Evolutionary conservation across 2,113 vertebrate genomes (phyloP).

Genomic region (Zosterops pallidus): DNA sequence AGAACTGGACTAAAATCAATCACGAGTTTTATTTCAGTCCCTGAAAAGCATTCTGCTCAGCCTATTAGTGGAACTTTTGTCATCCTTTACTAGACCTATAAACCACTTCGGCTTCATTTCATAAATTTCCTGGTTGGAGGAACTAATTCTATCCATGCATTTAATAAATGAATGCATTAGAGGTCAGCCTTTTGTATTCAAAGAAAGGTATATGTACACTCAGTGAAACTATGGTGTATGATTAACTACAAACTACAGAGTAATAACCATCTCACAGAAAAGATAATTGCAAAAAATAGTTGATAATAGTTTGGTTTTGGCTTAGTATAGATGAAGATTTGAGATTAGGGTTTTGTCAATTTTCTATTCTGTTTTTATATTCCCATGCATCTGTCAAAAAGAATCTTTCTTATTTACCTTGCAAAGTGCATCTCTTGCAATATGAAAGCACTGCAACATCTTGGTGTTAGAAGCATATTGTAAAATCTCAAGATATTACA

Average conservation of each 20-base stretch:
- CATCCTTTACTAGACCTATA: background rate
- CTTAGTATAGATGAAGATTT: background rate
- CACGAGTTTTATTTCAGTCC: background rate
- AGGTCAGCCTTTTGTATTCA: background rate
- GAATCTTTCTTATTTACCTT: constrained; percentile 65
- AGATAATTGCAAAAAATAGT: constrained; percentile 25
- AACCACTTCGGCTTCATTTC: background rate
- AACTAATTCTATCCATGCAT: background rate
- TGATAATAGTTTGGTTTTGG: constrained; percentile 2
- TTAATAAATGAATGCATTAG: background rate
- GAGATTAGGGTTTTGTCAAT: constrained; percentile 6
- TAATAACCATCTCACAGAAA: background rate
- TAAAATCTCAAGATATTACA: constrained; percentile 76
- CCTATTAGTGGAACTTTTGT: background rate
- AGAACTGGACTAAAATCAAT: background rate
- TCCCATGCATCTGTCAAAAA: constrained; percentile 36
- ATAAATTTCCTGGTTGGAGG: background rate
- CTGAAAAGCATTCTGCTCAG: background rate
- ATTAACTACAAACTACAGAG: background rate
- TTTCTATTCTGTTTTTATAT: constrained; percentile 27
- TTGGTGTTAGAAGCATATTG: constrained; percentile 69
- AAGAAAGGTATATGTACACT: background rate
- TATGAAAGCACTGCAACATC: constrained; percentile 73
- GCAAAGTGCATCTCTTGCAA: constrained; percentile 71
- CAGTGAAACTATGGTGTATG: background rate